Conservation (phyloP, 2,113 vertebrate species). For the Aphyosemion australe region DNA sequence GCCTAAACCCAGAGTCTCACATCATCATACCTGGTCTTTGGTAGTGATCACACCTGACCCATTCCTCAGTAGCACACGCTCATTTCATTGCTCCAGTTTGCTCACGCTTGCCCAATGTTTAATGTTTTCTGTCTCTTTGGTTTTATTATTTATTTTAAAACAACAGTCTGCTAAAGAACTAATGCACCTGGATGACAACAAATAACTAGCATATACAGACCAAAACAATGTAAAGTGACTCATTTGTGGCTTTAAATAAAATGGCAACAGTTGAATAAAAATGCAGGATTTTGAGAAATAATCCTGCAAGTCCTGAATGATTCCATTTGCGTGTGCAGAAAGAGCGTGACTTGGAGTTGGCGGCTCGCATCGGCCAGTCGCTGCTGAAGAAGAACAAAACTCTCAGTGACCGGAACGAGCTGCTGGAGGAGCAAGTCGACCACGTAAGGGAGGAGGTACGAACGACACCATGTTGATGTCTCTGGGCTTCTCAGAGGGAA, state of each 20-base stretch:
- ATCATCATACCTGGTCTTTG: too few species aligned
- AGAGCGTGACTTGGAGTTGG: constrained; percentile 98
- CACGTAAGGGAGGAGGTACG: constrained; percentile 91
- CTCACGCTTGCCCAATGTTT: background rate
- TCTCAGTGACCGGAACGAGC: constrained; percentile 91
- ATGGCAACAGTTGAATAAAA: too few species aligned
- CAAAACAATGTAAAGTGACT: too few species aligned
- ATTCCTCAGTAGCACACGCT: too few species aligned
- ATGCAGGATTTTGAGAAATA: too few species aligned
- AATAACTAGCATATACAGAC: too few species aligned
- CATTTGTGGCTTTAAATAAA: too few species aligned
- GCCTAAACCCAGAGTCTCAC: constrained; percentile 2
- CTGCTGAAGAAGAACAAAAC: constrained; percentile 97
- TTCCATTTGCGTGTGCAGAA: constrained; percentile 79
- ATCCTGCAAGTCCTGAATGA: background rate
- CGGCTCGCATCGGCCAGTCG: constrained; percentile 96
- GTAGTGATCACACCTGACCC: too few species aligned
- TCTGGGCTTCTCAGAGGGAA: too few species aligned
- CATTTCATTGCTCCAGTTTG: background rate
- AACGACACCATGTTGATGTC: too few species aligned
- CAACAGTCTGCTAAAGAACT: too few species aligned
- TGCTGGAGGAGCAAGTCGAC: constrained; percentile 94
- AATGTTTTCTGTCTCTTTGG: background rate
- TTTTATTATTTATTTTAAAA: background rate
- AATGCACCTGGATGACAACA: background rate